These are phyloP conservation scores for Myopa tessellatipennis DNA, from an alignment of 2,888 invertebrate genomes.

Conservation along the genomic window DNA sequence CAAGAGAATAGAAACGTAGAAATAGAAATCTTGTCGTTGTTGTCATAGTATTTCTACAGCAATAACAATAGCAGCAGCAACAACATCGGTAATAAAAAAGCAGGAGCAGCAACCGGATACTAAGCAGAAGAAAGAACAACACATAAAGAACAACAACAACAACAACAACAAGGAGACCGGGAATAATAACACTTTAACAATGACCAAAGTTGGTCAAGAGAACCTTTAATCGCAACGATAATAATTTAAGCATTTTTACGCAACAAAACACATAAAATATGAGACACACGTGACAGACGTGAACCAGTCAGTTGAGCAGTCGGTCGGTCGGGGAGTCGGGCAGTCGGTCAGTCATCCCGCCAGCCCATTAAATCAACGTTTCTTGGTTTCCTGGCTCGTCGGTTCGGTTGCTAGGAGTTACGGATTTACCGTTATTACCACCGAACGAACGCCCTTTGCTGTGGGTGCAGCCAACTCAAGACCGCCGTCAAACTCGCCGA, in stretches of 20 bases:
- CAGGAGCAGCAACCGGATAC: constrained; percentile 10
- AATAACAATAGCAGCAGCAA: not conserved
- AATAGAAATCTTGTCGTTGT: too few relatives aligned
- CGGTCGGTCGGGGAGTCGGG: not conserved
- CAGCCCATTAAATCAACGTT: constrained; percentile 39
- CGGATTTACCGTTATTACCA: too few relatives aligned
- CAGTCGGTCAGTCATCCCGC: not conserved
- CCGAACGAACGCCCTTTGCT: too few relatives aligned
- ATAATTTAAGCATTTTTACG: constrained; percentile 38
- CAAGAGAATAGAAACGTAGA: too few relatives aligned
- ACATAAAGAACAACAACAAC: not conserved
- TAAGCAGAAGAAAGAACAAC: not conserved
- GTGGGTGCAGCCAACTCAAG: not conserved
- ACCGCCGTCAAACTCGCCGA: not conserved
- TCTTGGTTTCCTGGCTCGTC: constrained; percentile 25
- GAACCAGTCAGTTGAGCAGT: not conserved
- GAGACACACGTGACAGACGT: constrained; percentile 17
- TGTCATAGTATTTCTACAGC: not conserved
- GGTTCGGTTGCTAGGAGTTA: too few relatives aligned
- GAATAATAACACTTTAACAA: not conserved
- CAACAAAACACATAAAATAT: constrained; percentile 45
- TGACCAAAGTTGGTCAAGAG: not conserved
- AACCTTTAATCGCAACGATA: constrained; percentile 30
- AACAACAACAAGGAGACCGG: constrained; percentile 11
- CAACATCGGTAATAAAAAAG: not conserved